phyloP scores from a whole-genome alignment of 2,113 vertebrate genomes.

The Hyperopisus bebe region DNA sequence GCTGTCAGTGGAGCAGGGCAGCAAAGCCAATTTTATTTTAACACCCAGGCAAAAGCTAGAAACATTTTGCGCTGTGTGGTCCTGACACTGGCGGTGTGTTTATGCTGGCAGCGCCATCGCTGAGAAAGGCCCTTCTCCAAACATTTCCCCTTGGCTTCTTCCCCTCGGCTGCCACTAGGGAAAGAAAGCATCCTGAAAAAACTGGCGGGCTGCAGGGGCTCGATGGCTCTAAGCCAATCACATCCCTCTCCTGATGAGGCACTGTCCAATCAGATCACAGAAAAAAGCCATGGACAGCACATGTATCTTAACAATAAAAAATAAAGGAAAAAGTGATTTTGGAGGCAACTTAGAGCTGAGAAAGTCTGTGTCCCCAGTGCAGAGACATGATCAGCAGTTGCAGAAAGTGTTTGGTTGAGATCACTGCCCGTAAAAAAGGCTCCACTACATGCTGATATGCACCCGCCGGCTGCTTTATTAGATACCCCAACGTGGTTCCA shows the following conservation, averaged over 20 bases:
- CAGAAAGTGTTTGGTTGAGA: not conserved
- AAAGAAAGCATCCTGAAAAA: conserved; percentile 54
- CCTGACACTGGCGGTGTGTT: conserved; percentile 34
- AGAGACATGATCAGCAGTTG: not conserved
- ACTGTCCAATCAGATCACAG: conserved; percentile 56
- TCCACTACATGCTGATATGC: not conserved
- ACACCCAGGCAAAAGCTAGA: conserved; percentile 39
- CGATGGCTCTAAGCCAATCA: conserved; percentile 65
- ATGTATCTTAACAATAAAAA: not conserved
- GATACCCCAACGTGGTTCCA: not conserved
- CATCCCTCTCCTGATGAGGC: conserved; percentile 59
- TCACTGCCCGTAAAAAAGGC: not conserved
- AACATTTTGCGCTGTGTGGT: conserved; percentile 32
- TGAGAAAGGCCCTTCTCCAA: not conserved
- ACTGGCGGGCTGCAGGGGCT: conserved; percentile 63
- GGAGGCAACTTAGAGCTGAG: not conserved
- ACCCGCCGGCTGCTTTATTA: not conserved
- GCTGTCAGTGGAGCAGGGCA: not conserved
- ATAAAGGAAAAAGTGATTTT: not conserved
- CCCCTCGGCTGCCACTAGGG: not conserved
- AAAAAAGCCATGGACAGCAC: conserved; percentile 19
- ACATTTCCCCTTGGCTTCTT: conserved; percentile 2
- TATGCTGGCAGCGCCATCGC: conserved; percentile 20
- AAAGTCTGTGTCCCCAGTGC: not conserved
- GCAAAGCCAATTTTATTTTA: conserved; percentile 10